Percentiles rank a stretch among this genome's conserved stretches.
Conservation (phyloP, 2,888 invertebrate genomes). For the Lepidochitona cinerea region DNA sequence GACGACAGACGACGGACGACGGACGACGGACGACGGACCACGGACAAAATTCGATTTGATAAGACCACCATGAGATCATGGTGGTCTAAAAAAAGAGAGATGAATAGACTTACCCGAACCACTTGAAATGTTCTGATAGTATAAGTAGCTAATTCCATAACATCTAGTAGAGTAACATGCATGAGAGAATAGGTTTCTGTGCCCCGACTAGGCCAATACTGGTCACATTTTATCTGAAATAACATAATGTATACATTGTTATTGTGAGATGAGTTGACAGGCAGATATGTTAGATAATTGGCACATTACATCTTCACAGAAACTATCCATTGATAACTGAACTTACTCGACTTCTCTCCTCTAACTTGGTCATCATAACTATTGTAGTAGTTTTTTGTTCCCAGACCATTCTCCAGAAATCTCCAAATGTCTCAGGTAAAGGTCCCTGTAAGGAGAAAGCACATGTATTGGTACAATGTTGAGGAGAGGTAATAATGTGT, state of each 20-base stretch:
- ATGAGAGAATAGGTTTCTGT: conserved; percentile 96
- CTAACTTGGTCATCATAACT: conserved; percentile 99
- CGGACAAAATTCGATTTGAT: no score
- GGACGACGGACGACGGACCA: no score
- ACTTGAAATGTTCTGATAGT: conserved; percentile 91
- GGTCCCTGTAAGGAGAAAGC: conserved; percentile 80
- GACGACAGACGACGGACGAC: no score
- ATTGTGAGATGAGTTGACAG: no score
- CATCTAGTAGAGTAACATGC: conserved; percentile 93
- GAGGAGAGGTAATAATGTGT: no score
- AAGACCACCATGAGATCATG: no score
- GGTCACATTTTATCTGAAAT: conserved; percentile 78
- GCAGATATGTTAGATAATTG: no score
- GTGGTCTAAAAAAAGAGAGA: no score
- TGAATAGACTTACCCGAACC: conserved; percentile 49
- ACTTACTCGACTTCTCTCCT: conserved; percentile 88
- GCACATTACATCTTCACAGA: no score
- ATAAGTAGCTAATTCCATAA: conserved; percentile 97
- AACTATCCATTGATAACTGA: no score
- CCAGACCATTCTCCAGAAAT: conserved; percentile 99
- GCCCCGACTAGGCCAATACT: conserved; percentile 96
- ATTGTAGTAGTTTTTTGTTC: conserved; percentile 94
- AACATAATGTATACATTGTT: no score
- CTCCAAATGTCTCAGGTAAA: conserved; percentile 95
- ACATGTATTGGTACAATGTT: no score